These are phyloP conservation scores for Isichthys henryi DNA, from an alignment of 2,113 vertebrate species.

Conservation along the genomic window DNA sequence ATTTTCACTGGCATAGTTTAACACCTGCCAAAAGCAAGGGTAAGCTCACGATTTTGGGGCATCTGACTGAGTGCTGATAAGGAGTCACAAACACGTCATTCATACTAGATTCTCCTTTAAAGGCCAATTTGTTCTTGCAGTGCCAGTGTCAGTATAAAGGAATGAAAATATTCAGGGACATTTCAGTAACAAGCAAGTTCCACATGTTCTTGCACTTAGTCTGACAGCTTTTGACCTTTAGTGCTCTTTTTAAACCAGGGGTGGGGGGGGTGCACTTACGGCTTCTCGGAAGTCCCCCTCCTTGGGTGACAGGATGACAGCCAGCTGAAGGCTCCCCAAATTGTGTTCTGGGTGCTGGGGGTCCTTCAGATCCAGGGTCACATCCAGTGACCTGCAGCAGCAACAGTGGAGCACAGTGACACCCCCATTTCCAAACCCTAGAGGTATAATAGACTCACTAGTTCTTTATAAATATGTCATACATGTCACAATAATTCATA, in stretches of 20 bases:
- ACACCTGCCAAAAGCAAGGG: not conserved
- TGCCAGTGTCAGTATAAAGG: not conserved
- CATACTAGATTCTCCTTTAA: not conserved
- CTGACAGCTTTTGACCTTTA: not conserved
- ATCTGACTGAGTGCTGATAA: not conserved
- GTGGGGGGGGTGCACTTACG: constrained; percentile 55
- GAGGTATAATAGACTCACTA: not conserved
- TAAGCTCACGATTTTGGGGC: not conserved
- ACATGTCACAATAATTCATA: not conserved
- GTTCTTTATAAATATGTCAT: not conserved
- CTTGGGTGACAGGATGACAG: constrained; percentile 62
- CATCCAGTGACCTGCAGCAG: constrained; percentile 55
- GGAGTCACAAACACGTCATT: not conserved
- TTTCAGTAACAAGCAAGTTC: not conserved
- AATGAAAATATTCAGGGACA: not conserved
- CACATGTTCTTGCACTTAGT: not conserved
- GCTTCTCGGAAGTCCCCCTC: constrained; percentile 61
- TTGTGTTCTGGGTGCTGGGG: constrained; percentile 68
- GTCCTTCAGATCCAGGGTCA: constrained; percentile 69
- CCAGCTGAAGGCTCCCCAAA: constrained; percentile 66
- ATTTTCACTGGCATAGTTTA: not conserved
- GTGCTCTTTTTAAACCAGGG: not conserved
- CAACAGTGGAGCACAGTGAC: not conserved
- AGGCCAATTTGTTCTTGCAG: not conserved
- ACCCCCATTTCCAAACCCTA: not conserved